Conservation (phyloP, 2,888 invertebrate species). For the Metacarcinus magister region DNA sequence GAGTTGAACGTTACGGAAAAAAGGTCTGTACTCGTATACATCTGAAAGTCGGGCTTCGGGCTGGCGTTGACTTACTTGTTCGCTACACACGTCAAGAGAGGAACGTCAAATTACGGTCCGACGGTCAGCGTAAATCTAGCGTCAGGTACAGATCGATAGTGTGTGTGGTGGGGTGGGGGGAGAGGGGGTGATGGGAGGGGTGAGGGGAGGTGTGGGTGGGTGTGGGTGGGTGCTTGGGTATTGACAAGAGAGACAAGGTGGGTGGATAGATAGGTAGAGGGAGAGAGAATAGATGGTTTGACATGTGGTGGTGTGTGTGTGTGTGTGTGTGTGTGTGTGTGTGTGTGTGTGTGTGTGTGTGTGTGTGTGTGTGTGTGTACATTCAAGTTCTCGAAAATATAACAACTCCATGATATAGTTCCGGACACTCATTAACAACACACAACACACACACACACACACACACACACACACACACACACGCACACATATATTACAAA, state of each 20-base stretch:
- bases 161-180: not conserved
- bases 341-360: not conserved
- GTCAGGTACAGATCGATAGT: slow-evolving; percentile 30
- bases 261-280: not conserved
- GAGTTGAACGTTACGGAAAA: not conserved
- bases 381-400: not conserved
- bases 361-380: not conserved
- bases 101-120: slow-evolving; percentile 9
- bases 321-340: not conserved
- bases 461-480: slow-evolving; percentile 50
- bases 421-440: not conserved
- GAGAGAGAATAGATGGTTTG: not conserved
- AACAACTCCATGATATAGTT: not conserved
- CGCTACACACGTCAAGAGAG: not conserved
- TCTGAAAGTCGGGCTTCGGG: not conserved
- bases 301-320: not conserved
- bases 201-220: not conserved
- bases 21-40: not conserved
- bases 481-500: not conserved
- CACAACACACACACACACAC: slow-evolving; percentile 49
- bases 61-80: slow-evolving; percentile 16
- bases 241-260: not conserved
- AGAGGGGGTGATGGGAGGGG: not conserved
- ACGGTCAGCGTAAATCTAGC: slow-evolving; percentile 11
- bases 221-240: not conserved